phyloP scores from a whole-genome alignment of 2,797 vertebrate species.

The Somateria mollissima region DNA sequence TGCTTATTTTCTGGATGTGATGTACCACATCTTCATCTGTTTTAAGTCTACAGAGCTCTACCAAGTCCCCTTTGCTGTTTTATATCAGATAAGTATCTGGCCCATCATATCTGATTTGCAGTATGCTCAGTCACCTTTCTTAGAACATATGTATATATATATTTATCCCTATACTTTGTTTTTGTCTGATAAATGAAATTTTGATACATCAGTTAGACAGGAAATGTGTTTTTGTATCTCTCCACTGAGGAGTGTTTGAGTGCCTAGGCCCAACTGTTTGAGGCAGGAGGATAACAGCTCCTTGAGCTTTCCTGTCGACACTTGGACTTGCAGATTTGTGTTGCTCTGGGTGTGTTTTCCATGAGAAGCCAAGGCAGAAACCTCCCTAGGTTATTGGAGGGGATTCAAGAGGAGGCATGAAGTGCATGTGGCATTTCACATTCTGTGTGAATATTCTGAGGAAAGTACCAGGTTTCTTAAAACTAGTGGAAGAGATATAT shows the following conservation, averaged over 20 bases:
- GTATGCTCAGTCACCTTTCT: neutral
- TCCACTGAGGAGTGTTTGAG: neutral
- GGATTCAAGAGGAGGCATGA: neutral
- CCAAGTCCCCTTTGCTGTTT: neutral
- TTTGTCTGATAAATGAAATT: constrained; percentile 39
- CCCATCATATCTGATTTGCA: neutral
- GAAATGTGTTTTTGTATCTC: neutral
- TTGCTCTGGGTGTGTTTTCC: neutral
- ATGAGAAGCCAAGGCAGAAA: neutral
- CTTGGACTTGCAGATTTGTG: neutral
- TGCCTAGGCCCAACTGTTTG: neutral
- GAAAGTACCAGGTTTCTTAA: constrained; percentile 1
- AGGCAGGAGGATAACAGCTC: neutral
- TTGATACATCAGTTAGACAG: neutral
- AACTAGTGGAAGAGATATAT: neutral
- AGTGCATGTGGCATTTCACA: neutral
- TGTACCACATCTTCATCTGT: neutral
- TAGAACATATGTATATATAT: neutral
- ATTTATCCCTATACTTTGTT: constrained; percentile 19
- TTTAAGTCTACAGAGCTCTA: neutral
- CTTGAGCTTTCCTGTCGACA: neutral
- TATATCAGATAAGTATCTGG: neutral
- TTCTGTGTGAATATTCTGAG: neutral
- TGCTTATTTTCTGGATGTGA: neutral
- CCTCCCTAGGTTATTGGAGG: neutral